Base-by-base conservation (phyloP, 2,888 invertebrate species). In the Pammene aurita region DNA sequence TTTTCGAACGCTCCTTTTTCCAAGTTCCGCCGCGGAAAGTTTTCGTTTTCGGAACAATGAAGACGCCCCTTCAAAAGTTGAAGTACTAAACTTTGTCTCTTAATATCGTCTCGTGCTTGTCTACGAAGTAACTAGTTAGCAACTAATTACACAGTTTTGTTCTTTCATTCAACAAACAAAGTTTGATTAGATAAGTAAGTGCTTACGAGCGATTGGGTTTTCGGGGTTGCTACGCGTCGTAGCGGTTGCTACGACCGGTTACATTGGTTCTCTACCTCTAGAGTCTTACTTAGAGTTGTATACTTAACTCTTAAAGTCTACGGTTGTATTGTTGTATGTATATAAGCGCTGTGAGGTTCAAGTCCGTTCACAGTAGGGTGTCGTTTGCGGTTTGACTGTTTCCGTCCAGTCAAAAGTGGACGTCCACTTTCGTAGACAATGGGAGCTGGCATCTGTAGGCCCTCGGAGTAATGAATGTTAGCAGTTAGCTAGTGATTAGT, bases 21-120 rank as follows among this genome's bases (percentile, higher is more conserved):
- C 14, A 18, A 50, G 48, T 38, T 50, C 46, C 26, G 13, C 50
- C 38, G 50, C 18, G 68, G 71, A 75, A 79, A 79, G 75, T 82
- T 79, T 72, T 69, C 71, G 66, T 52, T 62, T 63, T 63, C 44
- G 35, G 52, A 38, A 55, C 63, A 64, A 52, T 42, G 26, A 50
- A 54, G 54, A 34, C 34, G 54, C 63, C 14, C 66, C 72, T 76
- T 76, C 77, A 72, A 76, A 86, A 87, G 81, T 87, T 87, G 85
- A 80, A 86, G 81, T 79, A 77, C 73, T 71, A 69, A 84, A 84
- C 78, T 87, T 84, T 80, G 79, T 79, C 78, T 79, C 80, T 77
- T 81, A 79, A 82, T 79, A 79, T 79, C 80, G 86, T 88, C 86
- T 87, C 85, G 84, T 78, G 82, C 74, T 77, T 76, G 85, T 85